Conservation (phyloP, 2,888 invertebrate genomes). For the Heliconius sara region DNA sequence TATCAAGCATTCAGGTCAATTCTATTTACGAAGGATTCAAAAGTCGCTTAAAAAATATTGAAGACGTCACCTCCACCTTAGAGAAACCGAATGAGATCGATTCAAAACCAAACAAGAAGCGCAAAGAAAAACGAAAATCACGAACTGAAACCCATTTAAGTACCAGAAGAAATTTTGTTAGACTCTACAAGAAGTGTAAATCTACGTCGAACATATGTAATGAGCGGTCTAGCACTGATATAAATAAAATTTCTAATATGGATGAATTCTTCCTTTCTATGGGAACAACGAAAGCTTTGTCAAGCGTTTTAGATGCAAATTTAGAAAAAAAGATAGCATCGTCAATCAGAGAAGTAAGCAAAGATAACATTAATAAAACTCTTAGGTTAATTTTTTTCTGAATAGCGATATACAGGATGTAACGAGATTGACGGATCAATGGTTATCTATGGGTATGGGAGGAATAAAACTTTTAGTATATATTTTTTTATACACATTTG, state of each 20-base stretch:
- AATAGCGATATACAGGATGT: no score
- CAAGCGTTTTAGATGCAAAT: constrained; percentile 62
- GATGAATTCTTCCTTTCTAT: constrained; percentile 71
- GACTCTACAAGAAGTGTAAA: constrained; percentile 68
- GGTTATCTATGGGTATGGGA: no score
- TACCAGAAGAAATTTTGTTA: constrained; percentile 55
- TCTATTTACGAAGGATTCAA: constrained; percentile 22
- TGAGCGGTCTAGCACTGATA: constrained; percentile 54
- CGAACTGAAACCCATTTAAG: constrained; percentile 27
- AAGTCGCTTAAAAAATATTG: background rate
- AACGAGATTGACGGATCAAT: no score
- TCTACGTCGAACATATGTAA: constrained; percentile 60
- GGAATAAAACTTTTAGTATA: no score
- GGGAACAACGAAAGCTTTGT: constrained; percentile 62
- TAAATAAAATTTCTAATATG: constrained; percentile 65
- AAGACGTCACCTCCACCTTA: background rate
- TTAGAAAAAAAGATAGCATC: constrained; percentile 62
- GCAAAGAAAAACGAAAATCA: constrained; percentile 29
- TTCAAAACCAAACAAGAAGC: constrained; percentile 6
- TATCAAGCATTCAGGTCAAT: constrained; percentile 15
- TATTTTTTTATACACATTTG: no score
- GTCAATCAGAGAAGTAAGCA: constrained; percentile 63
- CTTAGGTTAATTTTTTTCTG: no score
- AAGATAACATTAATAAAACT: background rate
- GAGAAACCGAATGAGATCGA: background rate